These are phyloP conservation scores for Leptestheria dahalacensis DNA, from an alignment of 1,140 invertebrate species.

Conservation along the genomic window DNA sequence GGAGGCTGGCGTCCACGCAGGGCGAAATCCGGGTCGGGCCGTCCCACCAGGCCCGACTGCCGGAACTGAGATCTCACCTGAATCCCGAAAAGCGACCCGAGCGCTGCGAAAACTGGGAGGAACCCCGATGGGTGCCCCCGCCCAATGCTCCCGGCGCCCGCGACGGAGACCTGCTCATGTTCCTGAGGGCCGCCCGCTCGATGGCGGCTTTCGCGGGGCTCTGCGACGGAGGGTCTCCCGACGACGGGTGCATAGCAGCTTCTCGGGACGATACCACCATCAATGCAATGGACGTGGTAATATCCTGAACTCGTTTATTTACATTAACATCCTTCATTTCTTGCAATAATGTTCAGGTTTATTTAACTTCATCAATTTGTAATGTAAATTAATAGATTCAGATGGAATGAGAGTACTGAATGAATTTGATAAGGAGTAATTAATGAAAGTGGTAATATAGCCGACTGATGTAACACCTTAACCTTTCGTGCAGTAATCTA, in stretches of 20 bases:
- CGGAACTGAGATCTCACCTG: constrained; percentile 55
- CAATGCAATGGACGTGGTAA: constrained; percentile 80
- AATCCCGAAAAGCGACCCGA: constrained; percentile 50
- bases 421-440: too few species aligned
- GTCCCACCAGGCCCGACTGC: constrained; percentile 73
- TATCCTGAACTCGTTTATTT: not conserved
- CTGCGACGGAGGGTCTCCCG: constrained; percentile 92
- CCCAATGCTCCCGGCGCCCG: constrained; percentile 42
- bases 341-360: not conserved
- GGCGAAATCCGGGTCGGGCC: constrained; percentile 88
- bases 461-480: too few species aligned
- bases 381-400: too few species aligned
- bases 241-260: constrained; percentile 90
- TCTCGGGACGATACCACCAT: constrained; percentile 94
- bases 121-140: constrained; percentile 73
- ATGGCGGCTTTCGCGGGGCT: constrained; percentile 92
- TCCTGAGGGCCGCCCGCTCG: constrained; percentile 82
- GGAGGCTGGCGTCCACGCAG: constrained; percentile 62
- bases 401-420: too few species aligned
- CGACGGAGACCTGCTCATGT: constrained; percentile 92
- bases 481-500: too few species aligned
- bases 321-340: not conserved
- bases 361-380: not conserved
- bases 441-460: too few species aligned
- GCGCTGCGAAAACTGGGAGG: constrained; percentile 58